These are phyloP conservation scores for Prionace glauca DNA, from an alignment of 2,797 vertebrate species.

Conservation along the genomic window DNA sequence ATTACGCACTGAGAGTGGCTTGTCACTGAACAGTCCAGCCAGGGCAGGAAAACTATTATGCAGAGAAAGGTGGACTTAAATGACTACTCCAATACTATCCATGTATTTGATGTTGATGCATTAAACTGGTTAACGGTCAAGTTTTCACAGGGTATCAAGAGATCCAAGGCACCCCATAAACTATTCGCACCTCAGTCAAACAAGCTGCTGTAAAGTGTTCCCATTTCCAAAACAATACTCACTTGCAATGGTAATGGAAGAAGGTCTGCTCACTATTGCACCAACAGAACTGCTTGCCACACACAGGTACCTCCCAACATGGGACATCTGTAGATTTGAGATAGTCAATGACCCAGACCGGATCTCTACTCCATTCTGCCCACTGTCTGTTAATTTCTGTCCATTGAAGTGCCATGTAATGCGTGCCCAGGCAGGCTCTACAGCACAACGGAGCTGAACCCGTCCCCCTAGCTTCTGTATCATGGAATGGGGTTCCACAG, in stretches of 20 bases:
- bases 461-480: slow-evolving; percentile 67
- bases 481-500: slow-evolving; percentile 70
- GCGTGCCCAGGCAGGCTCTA: slow-evolving; percentile 55
- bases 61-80: not conserved
- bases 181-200: not conserved
- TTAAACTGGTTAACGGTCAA: not conserved
- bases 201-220: not conserved
- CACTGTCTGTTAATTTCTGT: slow-evolving; percentile 53
- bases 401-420: slow-evolving; percentile 80
- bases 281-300: slow-evolving; percentile 62
- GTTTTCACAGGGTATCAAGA: not conserved
- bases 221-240: slow-evolving; percentile 47
- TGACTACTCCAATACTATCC: not conserved
- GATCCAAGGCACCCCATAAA: not conserved
- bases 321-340: slow-evolving; percentile 58
- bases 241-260: slow-evolving; percentile 71
- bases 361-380: slow-evolving; percentile 58
- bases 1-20: not conserved
- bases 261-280: slow-evolving; percentile 67
- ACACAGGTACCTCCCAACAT: slow-evolving; percentile 75
- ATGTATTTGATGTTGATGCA: not conserved
- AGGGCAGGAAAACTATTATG: not conserved
- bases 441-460: slow-evolving; percentile 67
- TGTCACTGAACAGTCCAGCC: not conserved
- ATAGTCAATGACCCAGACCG: slow-evolving; percentile 63